A percentile compares a stretch with the other conserved stretches of the same genome.
phyloP scores from a whole-genome alignment of 2,113 vertebrate species.

The Elgaria multicarinata region DNA sequence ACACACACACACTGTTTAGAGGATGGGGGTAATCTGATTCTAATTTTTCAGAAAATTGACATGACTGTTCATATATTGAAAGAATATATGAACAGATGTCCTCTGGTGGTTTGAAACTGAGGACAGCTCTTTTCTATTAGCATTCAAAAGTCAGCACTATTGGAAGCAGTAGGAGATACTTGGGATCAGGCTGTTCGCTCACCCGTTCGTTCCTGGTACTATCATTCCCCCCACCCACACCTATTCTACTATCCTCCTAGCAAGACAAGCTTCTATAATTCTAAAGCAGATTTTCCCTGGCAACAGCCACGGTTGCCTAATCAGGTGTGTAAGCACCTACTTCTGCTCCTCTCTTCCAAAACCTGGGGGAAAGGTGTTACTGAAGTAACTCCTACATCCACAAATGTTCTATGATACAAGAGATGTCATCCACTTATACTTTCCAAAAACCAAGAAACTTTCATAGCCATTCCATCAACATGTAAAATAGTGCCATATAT shows the following conservation, averaged over 20 bases:
- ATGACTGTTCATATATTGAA: not conserved
- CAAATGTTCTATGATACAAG: not conserved
- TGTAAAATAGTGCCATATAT: not conserved
- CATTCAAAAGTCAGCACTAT: not conserved
- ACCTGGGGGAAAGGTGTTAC: not conserved
- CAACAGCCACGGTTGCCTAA: not conserved
- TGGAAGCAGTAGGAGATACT: not conserved
- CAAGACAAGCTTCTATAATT: not conserved
- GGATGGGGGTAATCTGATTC: too few relatives aligned
- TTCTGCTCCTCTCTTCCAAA: not conserved
- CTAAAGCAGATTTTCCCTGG: not conserved
- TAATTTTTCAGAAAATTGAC: not conserved
- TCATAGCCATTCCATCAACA: not conserved
- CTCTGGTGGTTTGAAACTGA: not conserved
- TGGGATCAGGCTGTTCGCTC: not conserved
- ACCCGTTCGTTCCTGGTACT: not conserved
- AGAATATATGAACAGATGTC: not conserved
- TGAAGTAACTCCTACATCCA: not conserved
- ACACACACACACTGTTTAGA: too few relatives aligned
- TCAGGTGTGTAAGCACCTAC: not conserved
- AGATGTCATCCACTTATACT: not conserved
- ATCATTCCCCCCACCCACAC: too few relatives aligned
- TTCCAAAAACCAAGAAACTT: not conserved
- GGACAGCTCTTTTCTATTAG: not conserved
- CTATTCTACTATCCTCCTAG: not conserved